phyloP scores from a whole-genome alignment of 2,888 invertebrate genomes.

The Epirrita christyi region DNA sequence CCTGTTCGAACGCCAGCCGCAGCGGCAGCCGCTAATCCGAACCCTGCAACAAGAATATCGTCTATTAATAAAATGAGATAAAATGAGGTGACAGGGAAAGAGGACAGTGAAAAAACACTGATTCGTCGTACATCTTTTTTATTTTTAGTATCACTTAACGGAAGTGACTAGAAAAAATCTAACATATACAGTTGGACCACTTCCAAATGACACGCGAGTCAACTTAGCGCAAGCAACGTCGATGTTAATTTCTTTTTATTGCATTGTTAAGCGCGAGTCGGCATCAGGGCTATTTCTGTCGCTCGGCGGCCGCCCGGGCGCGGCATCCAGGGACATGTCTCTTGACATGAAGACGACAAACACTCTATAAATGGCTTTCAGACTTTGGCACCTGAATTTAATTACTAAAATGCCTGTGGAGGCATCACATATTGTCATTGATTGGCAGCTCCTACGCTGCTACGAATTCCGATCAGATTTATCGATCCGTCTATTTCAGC shows the following conservation, averaged over 20 bases:
- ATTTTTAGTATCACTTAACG: slow-evolving; percentile 77
- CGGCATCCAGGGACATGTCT: slow-evolving; percentile 72
- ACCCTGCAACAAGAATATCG: slow-evolving; percentile 69
- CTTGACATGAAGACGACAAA: slow-evolving; percentile 81
- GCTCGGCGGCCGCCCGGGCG: slow-evolving; percentile 77
- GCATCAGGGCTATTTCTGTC: slow-evolving; percentile 74
- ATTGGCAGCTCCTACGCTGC: slow-evolving; percentile 41
- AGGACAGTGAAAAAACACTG: slow-evolving; percentile 56
- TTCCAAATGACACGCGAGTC: slow-evolving; percentile 82
- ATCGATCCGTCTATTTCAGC: slow-evolving; percentile 4
- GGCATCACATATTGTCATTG: slow-evolving; percentile 34
- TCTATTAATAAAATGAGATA: slow-evolving; percentile 44
- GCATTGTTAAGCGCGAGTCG: slow-evolving; percentile 80
- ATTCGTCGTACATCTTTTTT: slow-evolving; percentile 60
- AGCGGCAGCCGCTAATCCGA: slow-evolving; percentile 75
- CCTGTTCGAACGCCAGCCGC: slow-evolving; percentile 91
- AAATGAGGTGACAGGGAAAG: slow-evolving; percentile 53
- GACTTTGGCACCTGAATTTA: slow-evolving; percentile 61
- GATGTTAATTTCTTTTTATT: slow-evolving; percentile 84
- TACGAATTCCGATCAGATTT: slow-evolving; percentile 34
- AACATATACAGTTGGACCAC: slow-evolving; percentile 77
- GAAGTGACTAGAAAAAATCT: slow-evolving; percentile 71
- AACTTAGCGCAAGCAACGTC: slow-evolving; percentile 79
- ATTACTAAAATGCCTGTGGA: slow-evolving; percentile 47
- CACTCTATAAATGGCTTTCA: slow-evolving; percentile 78